Conservation (phyloP, 2,113 vertebrate species). For the Condylura cristata region DNA sequence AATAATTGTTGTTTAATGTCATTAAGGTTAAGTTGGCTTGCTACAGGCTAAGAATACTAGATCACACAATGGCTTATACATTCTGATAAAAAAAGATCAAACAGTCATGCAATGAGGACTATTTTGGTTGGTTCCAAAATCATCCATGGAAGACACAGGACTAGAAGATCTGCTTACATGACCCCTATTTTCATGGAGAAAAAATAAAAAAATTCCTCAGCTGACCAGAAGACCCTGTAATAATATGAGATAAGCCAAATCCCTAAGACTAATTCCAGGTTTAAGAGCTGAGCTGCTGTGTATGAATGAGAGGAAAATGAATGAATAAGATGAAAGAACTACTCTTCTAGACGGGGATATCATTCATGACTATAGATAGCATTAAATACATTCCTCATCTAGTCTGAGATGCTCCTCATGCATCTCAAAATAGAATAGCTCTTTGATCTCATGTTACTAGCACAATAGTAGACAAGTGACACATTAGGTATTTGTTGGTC, state of each 20-base stretch:
- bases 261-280: neutral
- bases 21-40: neutral
- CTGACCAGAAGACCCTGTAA: neutral
- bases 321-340: neutral
- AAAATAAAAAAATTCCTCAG: conserved; percentile 20
- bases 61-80: neutral
- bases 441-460: neutral
- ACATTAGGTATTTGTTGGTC: neutral
- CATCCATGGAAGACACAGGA: neutral
- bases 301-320: neutral
- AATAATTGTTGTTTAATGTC: neutral
- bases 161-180: neutral
- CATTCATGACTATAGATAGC: neutral
- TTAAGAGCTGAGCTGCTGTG: neutral
- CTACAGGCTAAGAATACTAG: neutral
- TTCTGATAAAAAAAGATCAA: neutral
- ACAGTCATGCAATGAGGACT: neutral
- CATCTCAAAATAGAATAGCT: neutral
- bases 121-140: neutral
- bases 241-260: neutral
- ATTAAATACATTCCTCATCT: neutral
- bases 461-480: neutral
- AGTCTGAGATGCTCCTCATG: neutral
- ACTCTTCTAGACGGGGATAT: neutral
- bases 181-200: neutral